phyloP scores from a whole-genome alignment of 2,797 vertebrate species.

The Coranthus polyacanthus region DNA sequence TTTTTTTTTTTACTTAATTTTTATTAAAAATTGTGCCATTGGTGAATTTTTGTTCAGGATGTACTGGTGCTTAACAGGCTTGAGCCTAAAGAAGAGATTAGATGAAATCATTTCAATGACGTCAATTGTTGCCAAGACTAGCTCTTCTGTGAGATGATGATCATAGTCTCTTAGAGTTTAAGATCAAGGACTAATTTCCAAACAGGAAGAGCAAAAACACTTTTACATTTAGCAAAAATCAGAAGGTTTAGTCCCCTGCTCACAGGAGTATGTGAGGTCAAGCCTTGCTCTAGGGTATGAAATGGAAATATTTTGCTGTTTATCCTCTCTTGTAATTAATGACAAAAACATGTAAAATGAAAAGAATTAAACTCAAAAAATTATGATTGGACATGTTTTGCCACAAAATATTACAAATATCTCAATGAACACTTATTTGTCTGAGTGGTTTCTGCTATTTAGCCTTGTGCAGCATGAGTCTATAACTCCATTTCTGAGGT shows the following conservation, averaged over 20 bases:
- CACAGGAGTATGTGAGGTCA: not conserved
- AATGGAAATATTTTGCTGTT: not conserved
- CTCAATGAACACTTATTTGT: constrained; percentile 27
- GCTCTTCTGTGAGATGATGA: not conserved
- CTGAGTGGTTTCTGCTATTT: not conserved
- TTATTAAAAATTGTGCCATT: constrained; percentile 13
- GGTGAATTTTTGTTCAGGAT: constrained; percentile 11
- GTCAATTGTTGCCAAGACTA: not conserved
- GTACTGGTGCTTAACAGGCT: constrained; percentile 17
- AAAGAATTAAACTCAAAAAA: constrained; percentile 3
- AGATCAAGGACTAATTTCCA: not conserved
- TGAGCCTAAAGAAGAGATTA: not conserved
- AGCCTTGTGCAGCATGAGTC: too few species aligned
- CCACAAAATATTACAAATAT: not conserved
- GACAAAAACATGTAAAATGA: constrained; percentile 34
- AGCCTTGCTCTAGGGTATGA: not conserved
- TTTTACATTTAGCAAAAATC: constrained; percentile 30
- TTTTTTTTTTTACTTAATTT: not conserved
- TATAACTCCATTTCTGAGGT: too few species aligned
- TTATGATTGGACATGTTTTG: constrained; percentile 7
- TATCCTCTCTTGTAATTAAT: constrained; percentile 19
- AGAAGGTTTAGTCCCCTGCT: constrained; percentile 13
- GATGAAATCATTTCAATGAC: constrained; percentile 48
- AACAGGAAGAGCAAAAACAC: too few species aligned
- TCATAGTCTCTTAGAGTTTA: constrained; percentile 3